Conservation (phyloP, 2,888 invertebrate genomes). For the Pediacus dermestoides region DNA sequence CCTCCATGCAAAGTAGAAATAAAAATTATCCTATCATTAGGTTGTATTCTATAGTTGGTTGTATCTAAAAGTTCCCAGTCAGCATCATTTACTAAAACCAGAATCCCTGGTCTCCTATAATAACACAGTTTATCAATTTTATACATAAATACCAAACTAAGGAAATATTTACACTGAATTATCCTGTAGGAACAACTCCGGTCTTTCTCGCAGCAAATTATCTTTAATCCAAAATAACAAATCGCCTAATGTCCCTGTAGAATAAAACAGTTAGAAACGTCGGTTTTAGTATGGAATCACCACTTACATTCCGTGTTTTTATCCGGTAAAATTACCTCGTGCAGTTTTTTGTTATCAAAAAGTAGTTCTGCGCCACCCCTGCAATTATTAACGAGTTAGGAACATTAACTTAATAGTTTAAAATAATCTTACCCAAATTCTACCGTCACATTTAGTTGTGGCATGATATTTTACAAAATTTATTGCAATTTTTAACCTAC, state of each 20-base stretch:
- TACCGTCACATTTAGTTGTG: constrained; percentile 32
- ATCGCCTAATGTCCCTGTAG: constrained; percentile 65
- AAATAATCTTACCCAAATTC: constrained; percentile 38
- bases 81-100: constrained; percentile 89
- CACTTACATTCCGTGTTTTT: constrained; percentile 53
- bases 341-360: constrained; percentile 76
- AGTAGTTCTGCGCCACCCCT: constrained; percentile 91
- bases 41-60: constrained; percentile 64
- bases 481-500: too few species aligned
- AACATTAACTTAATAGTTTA: constrained; percentile 12
- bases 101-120: constrained; percentile 78
- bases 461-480: too few species aligned
- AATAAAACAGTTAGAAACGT: constrained; percentile 22
- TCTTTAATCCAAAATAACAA: constrained; percentile 81
- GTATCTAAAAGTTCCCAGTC: constrained; percentile 92
- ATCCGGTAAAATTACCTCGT: constrained; percentile 63
- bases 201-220: constrained; percentile 78
- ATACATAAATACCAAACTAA: constrained; percentile 7
- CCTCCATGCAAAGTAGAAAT: constrained; percentile 85
- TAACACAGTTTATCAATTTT: constrained; percentile 10
- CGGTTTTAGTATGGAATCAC: constrained; percentile 7
- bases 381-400: constrained; percentile 34
- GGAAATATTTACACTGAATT: constrained; percentile 47
- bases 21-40: constrained; percentile 70
- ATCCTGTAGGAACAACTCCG: constrained; percentile 63